These are phyloP conservation scores for Macheiramphus alcinus DNA, from an alignment of 2,113 vertebrate genomes.

Conservation along the genomic window DNA sequence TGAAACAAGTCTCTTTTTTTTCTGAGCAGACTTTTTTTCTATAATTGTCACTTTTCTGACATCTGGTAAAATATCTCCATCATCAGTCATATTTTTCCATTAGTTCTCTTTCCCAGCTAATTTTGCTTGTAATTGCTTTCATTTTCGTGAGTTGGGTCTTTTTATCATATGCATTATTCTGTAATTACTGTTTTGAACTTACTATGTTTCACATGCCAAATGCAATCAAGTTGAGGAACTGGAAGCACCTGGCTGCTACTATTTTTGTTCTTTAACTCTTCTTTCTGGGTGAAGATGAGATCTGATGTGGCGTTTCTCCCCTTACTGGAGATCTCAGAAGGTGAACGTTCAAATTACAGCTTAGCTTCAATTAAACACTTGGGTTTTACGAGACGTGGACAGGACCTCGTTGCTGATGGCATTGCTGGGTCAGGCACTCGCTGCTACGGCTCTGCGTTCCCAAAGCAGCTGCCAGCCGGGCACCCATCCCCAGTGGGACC, in stretches of 20 bases:
- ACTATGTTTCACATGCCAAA: slow-evolving; percentile 36
- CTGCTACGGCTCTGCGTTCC: neutral
- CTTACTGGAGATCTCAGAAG: neutral
- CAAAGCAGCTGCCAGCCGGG: neutral
- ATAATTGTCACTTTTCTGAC: slow-evolving; percentile 2
- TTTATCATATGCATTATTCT: slow-evolving; percentile 17
- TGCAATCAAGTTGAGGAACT: slow-evolving; percentile 18
- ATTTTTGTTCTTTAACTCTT: slow-evolving; percentile 12
- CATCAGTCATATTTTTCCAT: slow-evolving; percentile 31
- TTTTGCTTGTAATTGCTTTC: slow-evolving; percentile 30
- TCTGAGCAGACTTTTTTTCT: neutral
- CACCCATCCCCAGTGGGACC: neutral
- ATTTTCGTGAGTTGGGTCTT: neutral
- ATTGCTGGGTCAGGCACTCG: neutral
- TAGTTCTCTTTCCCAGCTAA: slow-evolving; percentile 6
- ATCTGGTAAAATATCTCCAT: slow-evolving; percentile 19
- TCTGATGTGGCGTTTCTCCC: neutral
- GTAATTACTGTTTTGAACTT: slow-evolving; percentile 55
- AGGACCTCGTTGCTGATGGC: neutral
- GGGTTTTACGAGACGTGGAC: fast-evolving
- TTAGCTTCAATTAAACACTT: neutral
- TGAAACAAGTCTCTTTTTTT: neutral
- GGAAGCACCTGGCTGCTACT: slow-evolving; percentile 35
- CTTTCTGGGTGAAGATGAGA: neutral
- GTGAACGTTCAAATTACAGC: neutral